Evolutionary conservation across 2,797 vertebrate species (phyloP).

Genomic region (Gymnoscopelus microlampas): DNA sequence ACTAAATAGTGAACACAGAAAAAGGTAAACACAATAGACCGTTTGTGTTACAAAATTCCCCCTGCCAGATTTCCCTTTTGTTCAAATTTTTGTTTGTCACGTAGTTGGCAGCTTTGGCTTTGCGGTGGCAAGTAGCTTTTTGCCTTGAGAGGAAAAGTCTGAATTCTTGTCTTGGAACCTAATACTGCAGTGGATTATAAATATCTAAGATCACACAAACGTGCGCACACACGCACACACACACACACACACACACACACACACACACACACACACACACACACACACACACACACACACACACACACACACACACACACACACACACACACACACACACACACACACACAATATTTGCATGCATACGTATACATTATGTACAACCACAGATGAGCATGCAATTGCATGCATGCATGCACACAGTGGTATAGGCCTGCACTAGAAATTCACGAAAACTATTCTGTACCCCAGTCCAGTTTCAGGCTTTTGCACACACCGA

Average conservation of each 20-base stretch:
- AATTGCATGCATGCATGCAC: too few relatives aligned
- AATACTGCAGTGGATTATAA: slow-evolving; percentile 59
- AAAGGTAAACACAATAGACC: slow-evolving; percentile 50
- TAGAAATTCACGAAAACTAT: too few relatives aligned
- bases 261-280: slow-evolving; percentile 19
- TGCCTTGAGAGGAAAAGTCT: slow-evolving; percentile 59
- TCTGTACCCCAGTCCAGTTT: neutral
- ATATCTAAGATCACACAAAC: slow-evolving; percentile 33
- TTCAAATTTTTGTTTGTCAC: slow-evolving; percentile 64
- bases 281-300: slow-evolving; percentile 37
- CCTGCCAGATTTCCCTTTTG: slow-evolving; percentile 67
- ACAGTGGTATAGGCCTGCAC: too few relatives aligned
- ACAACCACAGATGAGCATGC: too few relatives aligned
- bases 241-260: slow-evolving; percentile 52
- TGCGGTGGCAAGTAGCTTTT: slow-evolving; percentile 59
- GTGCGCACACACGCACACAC: neutral
- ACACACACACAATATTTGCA: too few relatives aligned
- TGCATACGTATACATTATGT: too few relatives aligned
- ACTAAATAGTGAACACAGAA: slow-evolving; percentile 28
- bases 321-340: slow-evolving; percentile 4
- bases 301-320: neutral
- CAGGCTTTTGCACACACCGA: slow-evolving; percentile 22
- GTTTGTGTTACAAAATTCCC: slow-evolving; percentile 48
- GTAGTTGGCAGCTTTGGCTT: slow-evolving; percentile 58
- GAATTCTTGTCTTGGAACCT: slow-evolving; percentile 68